Base-by-base conservation (phyloP, 2,888 invertebrate genomes). In the Amphimallon solstitiale region DNA sequence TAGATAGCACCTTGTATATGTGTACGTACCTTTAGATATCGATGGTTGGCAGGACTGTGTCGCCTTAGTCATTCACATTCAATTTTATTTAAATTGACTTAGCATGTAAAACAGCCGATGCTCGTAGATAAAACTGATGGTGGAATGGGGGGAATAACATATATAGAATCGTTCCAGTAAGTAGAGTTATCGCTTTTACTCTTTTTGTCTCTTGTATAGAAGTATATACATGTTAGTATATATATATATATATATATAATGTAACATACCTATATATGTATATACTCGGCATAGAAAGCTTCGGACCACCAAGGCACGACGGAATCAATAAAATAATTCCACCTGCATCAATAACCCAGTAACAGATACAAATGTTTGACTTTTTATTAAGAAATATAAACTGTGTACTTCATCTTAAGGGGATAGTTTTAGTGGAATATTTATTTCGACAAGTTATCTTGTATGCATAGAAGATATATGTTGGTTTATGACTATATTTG, bases 301-400 rank as follows among this genome's bases (percentile, higher is more conserved):
- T 66, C 65, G 70, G 73, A 73, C 73, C 73, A 73, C 73, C 73
- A 71, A 68, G 73, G 68, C 66, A 68, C 68, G 69, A 63, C 66
- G 67, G 70, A 72, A 73, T 73, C 73, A 73, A 72, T 73, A 72
- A 72, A 73, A 73, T 73, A 72, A 72, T 69, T 72, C 71, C 68
- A 70, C 65, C 68, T 69, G 71, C 70, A 72, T 71, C 71, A 69
- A 71, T 71, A 68, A 68, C 61, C 70, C 66, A 67, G 69, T 43
- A 14, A 68, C 68, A 62, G 67, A 71, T 71, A 73, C 71, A 73
- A 73, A 72, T 72, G 73, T 71, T 71, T 69, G 67, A 66, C 67
- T 71, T 71, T 71, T 73, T 72, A 71, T 72, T 71, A 68, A 67
- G 68, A 70, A 70, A 68, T 70, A 69, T 64, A 68, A 64, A 70